Base-by-base conservation (phyloP, 2,888 invertebrate genomes). In the Cylloceria caligata region DNA sequence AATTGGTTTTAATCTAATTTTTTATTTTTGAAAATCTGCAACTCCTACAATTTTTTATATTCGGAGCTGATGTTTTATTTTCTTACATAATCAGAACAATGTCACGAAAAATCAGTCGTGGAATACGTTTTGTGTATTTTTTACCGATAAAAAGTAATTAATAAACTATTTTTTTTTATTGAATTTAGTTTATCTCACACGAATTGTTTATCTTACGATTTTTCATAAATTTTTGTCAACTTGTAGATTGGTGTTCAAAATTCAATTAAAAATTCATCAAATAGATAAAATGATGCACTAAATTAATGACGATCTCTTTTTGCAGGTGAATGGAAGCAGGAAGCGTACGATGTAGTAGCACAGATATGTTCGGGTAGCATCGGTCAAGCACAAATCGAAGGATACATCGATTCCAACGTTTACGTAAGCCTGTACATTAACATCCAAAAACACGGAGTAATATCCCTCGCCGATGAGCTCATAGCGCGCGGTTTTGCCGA, bases 381-480 rank as follows among this genome's bases (percentile, higher is more conserved):
- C 89, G 94, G 98, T 89, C 97, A 97, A 93, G 98, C 98, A 79
- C 97, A 98, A 94, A 96, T 98, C 83, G 96, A 96, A 86, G 97
- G 96, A 88, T 97, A 97, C 92, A 96, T 96, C 87, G 96, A 96
- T 88, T 94, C 95, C 81, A 96, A 96, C 85, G 94, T 96, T 90
- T 98, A 89, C 97, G 86, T 96, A 96, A 93, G 96, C 97, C 89
- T 96, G 96, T 93, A 96, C 98, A 90, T 98, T 96, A 94, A 96
- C 96, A 93, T 95, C 95, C 86, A 93, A 94, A 93, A 95, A 94
- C 91, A 95, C 95, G 96, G 96, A 94, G 97, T 97, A 88, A 95
- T 97, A 93, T 96, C 97, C 93, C 95, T 98, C 88, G 98, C 98
- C 93, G 95, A 96, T 90, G 97, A 97, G 94, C 94, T 98, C 89